A percentile compares a stretch with the other conserved stretches of the same genome.
These are phyloP conservation scores for Macropus fuliginosus DNA, from an alignment of 2,797 vertebrate genomes.

Conservation along the genomic window DNA sequence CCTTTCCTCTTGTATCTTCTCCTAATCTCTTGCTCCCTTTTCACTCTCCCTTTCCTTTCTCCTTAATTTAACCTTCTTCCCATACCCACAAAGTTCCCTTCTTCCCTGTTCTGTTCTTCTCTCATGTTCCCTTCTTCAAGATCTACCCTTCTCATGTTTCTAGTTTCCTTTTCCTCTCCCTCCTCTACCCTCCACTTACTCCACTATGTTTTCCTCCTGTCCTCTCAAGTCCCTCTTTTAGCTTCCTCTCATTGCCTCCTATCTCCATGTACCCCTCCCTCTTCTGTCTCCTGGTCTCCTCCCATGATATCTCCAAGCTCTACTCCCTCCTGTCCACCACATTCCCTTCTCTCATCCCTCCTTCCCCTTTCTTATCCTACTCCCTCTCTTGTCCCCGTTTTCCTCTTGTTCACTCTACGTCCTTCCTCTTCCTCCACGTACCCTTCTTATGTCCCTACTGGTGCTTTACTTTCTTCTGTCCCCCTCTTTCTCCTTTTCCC, in stretches of 20 bases:
- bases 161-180: neutral
- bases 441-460: constrained; percentile 4
- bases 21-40: neutral
- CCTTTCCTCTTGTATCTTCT: constrained; percentile 6
- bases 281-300: neutral
- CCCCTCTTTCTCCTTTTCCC: neutral
- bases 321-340: neutral
- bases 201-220: neutral
- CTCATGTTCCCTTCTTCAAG: neutral
- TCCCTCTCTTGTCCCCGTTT: constrained; percentile 55
- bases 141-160: neutral
- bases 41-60: constrained; percentile 49
- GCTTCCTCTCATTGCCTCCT: neutral
- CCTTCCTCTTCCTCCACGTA: constrained; percentile 15
- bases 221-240: neutral
- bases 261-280: neutral
- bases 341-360: neutral
- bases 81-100: constrained; percentile 36
- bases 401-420: constrained; percentile 14
- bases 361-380: constrained; percentile 69
- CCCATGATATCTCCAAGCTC: neutral
- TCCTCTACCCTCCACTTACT: neutral
- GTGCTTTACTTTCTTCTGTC: neutral
- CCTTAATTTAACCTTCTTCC: constrained; percentile 51
- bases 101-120: neutral